Percentiles rank a stretch among this genome's conserved stretches.
phyloP scores from a whole-genome alignment of 2,797 vertebrate genomes.

The Parotocinclus haroldoi region DNA sequence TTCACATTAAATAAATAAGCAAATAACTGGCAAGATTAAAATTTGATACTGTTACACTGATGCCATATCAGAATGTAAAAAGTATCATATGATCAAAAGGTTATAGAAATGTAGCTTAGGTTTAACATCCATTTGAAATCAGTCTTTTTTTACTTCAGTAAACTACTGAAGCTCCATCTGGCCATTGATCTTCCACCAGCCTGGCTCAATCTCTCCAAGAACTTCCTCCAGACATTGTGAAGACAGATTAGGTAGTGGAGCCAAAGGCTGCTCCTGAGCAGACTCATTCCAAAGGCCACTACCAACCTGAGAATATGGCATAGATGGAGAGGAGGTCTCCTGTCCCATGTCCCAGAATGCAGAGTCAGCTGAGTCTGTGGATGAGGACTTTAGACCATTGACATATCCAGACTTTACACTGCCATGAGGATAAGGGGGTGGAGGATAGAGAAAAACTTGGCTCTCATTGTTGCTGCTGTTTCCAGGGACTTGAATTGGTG shows the following conservation, averaged over 20 bases:
- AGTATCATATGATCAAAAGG: background rate
- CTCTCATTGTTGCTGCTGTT: slow-evolving; percentile 27
- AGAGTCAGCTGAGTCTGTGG: slow-evolving; percentile 51
- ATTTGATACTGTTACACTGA: background rate
- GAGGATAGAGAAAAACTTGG: slow-evolving; percentile 41
- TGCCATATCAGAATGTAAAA: slow-evolving; percentile 23
- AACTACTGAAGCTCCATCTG: slow-evolving; percentile 44
- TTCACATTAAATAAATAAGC: slow-evolving; percentile 35
- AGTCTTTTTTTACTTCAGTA: background rate
- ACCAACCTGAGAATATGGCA: slow-evolving; percentile 10
- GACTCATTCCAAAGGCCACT: slow-evolving; percentile 31
- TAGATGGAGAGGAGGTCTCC: slow-evolving; percentile 34
- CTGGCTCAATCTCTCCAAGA: slow-evolving; percentile 49
- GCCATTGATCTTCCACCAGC: slow-evolving; percentile 51
- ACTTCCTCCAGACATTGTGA: slow-evolving; percentile 52
- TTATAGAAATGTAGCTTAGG: background rate
- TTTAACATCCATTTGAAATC: slow-evolving; percentile 27
- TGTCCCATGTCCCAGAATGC: slow-evolving; percentile 53
- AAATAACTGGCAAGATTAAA: background rate
- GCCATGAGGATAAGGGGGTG: slow-evolving; percentile 40
- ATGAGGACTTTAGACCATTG: slow-evolving; percentile 28
- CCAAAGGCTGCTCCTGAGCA: slow-evolving; percentile 31
- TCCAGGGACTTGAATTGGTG: slow-evolving; percentile 10
- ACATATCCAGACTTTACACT: slow-evolving; percentile 25
- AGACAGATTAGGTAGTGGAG: slow-evolving; percentile 49